phyloP scores from a whole-genome alignment of 2,113 vertebrate genomes.

The Thamnophis sirtalis region DNA sequence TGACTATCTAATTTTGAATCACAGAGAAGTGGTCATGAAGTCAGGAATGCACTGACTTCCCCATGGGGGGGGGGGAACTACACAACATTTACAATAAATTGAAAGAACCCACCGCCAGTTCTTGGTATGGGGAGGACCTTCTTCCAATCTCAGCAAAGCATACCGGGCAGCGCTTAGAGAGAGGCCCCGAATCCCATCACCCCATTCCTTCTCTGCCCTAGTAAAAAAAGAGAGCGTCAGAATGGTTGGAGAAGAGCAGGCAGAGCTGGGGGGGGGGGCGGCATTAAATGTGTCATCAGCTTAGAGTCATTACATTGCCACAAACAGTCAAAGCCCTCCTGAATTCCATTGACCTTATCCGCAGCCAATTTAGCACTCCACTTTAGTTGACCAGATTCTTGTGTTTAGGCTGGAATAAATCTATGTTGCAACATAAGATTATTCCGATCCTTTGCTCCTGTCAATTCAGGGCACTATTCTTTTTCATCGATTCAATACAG shows the following conservation, averaged over 20 bases:
- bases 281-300: not conserved
- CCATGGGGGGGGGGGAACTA: not conserved
- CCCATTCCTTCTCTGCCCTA: slow-evolving; percentile 97
- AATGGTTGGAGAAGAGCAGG: not conserved
- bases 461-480: too few relatives aligned
- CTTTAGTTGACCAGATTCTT: not conserved
- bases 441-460: not conserved
- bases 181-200: slow-evolving; percentile 93
- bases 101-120: slow-evolving; percentile 86
- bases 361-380: not conserved
- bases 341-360: not conserved
- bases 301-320: not conserved
- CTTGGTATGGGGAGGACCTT: slow-evolving; percentile 95
- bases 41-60: not conserved
- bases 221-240: not conserved
- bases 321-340: not conserved
- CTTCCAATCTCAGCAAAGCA: slow-evolving; percentile 86
- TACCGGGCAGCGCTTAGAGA: slow-evolving; percentile 95
- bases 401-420: not conserved
- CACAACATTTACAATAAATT: not conserved
- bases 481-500: not conserved
- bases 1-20: not conserved
- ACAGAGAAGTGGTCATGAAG: not conserved
- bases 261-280: not conserved
- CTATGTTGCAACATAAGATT: not conserved